Conservation (phyloP, 64 coral and sea anemone genomes). For the Platygyra sinensis region DNA sequence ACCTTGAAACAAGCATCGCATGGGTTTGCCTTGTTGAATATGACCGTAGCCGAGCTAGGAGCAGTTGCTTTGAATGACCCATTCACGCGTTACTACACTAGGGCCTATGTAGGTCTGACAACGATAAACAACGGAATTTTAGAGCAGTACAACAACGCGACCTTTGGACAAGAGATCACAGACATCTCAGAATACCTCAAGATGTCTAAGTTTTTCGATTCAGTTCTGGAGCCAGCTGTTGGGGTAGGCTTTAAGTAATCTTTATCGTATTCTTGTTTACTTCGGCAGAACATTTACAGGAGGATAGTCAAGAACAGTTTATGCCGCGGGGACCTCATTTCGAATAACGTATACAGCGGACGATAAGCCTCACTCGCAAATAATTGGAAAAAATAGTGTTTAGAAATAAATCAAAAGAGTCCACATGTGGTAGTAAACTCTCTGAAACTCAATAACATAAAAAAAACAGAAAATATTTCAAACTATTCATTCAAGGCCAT, state of each 20-base stretch:
- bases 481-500: too few relatives aligned
- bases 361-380: too few relatives aligned
- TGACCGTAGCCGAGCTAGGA: not conserved
- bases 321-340: too few relatives aligned
- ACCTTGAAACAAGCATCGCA: not conserved
- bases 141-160: not conserved
- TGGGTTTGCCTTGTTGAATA: conserved; percentile 4
- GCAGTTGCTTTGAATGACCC: not conserved
- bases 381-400: too few relatives aligned
- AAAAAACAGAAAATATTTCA: too few relatives aligned
- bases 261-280: not conserved
- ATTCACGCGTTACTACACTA: not conserved
- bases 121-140: not conserved
- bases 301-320: too few relatives aligned
- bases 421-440: too few relatives aligned
- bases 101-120: not conserved
- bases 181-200: not conserved
- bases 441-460: too few relatives aligned
- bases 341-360: too few relatives aligned
- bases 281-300: too few relatives aligned
- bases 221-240: conserved; percentile 5
- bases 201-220: conserved; percentile 2
- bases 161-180: conserved; percentile 1
- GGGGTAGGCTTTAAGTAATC: not conserved
- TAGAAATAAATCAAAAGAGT: too few relatives aligned